phyloP scores from a whole-genome alignment of 92 coral and sea anemone genomes.

The Parazoanthus atlanticus region DNA sequence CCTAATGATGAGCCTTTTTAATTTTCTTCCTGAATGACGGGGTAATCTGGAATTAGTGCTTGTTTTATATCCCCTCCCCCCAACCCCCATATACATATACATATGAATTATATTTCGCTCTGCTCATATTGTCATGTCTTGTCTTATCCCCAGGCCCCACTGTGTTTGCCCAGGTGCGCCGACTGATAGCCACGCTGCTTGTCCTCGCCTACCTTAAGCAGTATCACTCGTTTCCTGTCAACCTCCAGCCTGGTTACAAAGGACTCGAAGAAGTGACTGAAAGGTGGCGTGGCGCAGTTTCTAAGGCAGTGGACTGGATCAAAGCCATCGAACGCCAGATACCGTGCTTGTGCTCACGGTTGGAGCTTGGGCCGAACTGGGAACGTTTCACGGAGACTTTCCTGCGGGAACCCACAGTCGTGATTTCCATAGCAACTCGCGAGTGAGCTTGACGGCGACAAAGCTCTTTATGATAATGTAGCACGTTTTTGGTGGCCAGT shows the following conservation, averaged over 20 bases:
- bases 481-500: neutral
- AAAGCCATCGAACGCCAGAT: slow-evolving; percentile 75
- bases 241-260: slow-evolving; percentile 58
- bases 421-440: neutral
- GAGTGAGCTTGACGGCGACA: neutral
- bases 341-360: slow-evolving; percentile 85
- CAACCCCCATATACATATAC: no score
- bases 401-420: slow-evolving; percentile 10
- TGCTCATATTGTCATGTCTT: no score
- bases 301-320: slow-evolving; percentile 82
- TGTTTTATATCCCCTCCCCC: no score
- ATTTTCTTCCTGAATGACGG: no score
- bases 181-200: slow-evolving; percentile 79
- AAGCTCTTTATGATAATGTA: neutral
- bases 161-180: slow-evolving; percentile 66
- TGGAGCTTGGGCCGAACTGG: slow-evolving; percentile 95
- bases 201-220: slow-evolving; percentile 72
- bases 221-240: slow-evolving; percentile 51
- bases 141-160: slow-evolving; percentile 58
- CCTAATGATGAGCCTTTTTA: no score
- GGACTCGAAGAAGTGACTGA: slow-evolving; percentile 7
- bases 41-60: no score
- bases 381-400: slow-evolving; percentile 42
- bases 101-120: no score
- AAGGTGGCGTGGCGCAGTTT: slow-evolving; percentile 48